Evolutionary conservation across 2,888 invertebrate genomes (phyloP).

Genomic region (Formica aserva): DNA sequence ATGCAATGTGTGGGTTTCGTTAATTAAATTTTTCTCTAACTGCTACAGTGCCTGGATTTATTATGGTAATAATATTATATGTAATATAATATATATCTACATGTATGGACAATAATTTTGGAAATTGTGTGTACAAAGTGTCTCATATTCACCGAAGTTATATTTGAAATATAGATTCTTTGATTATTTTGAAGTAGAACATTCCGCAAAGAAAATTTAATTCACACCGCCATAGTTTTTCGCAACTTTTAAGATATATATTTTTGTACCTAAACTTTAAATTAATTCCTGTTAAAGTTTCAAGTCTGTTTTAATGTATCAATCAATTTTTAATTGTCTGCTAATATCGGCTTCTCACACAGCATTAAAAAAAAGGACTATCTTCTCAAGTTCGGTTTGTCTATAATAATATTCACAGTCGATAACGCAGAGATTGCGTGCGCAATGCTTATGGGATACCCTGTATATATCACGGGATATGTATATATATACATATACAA

Average conservation of each 20-base stretch:
- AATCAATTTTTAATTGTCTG: constrained; percentile 42
- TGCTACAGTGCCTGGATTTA: background rate
- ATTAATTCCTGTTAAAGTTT: constrained; percentile 28
- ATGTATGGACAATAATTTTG: background rate
- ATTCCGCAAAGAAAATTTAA: background rate
- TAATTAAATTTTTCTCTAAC: constrained; percentile 5
- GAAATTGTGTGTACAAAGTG: background rate
- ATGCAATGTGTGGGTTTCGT: background rate
- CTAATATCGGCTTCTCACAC: background rate
- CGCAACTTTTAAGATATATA: no score
- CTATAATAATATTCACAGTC: background rate
- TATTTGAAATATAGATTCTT: background rate
- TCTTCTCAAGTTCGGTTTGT: constrained; percentile 10
- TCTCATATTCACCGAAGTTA: background rate
- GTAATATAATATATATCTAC: background rate
- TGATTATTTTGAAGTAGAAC: background rate
- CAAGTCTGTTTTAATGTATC: constrained; percentile 26
- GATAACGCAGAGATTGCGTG: background rate
- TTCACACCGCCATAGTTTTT: no score
- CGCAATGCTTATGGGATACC: background rate
- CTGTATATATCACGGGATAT: background rate
- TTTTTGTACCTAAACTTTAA: constrained; percentile 22
- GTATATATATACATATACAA: background rate
- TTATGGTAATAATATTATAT: background rate
- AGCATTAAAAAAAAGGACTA: background rate